These are phyloP conservation scores for Poecilia gillii DNA, from an alignment of 2,797 vertebrate species.

Conservation along the genomic window DNA sequence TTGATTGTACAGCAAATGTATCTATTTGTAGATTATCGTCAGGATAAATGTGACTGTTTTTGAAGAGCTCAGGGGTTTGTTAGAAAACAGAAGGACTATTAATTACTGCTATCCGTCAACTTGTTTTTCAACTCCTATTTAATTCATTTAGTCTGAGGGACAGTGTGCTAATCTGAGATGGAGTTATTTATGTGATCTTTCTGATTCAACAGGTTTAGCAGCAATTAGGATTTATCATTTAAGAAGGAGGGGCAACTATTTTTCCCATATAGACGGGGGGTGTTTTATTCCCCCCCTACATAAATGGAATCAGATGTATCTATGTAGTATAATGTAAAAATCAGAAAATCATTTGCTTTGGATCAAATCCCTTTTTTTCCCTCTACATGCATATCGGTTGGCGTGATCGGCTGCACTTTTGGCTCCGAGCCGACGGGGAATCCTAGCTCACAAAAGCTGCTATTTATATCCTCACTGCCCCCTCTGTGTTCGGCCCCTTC, in stretches of 20 bases:
- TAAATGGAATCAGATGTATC: background rate
- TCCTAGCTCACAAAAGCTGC: constrained; percentile 70
- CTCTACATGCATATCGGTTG: constrained; percentile 62
- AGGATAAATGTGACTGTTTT: background rate
- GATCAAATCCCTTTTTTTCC: constrained; percentile 17
- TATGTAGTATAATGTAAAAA: background rate
- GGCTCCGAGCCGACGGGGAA: constrained; percentile 70
- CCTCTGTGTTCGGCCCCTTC: constrained; percentile 55
- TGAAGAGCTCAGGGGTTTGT: background rate
- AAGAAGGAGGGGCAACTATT: background rate
- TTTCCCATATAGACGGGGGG: background rate
- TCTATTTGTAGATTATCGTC: background rate
- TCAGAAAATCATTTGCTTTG: background rate
- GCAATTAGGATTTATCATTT: background rate
- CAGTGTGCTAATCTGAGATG: background rate
- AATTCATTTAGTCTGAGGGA: background rate
- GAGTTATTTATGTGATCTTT: background rate
- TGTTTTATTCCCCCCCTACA: background rate
- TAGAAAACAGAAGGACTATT: background rate
- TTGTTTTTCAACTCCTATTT: background rate
- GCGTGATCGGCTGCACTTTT: constrained; percentile 51
- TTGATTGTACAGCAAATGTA: background rate
- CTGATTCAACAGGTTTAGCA: background rate
- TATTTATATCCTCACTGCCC: constrained; percentile 74
- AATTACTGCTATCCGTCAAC: background rate